phyloP scores from a whole-genome alignment of 2,888 invertebrate genomes.

The Eumerus sabulonum region DNA sequence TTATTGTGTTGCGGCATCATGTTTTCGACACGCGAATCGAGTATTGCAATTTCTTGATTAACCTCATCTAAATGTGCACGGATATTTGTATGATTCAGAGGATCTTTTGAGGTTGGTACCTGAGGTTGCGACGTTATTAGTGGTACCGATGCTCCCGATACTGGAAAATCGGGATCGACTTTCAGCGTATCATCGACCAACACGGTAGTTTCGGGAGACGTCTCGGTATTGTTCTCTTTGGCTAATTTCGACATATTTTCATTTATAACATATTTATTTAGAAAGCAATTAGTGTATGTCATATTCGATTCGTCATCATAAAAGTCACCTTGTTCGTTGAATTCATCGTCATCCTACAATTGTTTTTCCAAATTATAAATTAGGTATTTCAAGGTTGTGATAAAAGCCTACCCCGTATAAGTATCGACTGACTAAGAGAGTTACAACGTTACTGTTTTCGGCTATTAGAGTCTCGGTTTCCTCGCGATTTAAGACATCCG shows the following conservation, averaged over 20 bases:
- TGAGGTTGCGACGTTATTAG: conserved; percentile 15
- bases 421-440: conserved; percentile 82
- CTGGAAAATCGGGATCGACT: too few species aligned
- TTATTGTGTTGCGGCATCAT: conserved; percentile 76
- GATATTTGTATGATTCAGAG: conserved; percentile 73
- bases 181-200: too few species aligned
- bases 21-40: conserved; percentile 82
- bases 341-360: conserved; percentile 74
- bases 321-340: conserved; percentile 72
- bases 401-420: conserved; percentile 80
- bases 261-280: conserved; percentile 73
- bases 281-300: conserved; percentile 73
- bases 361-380: too few species aligned
- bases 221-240: conserved; percentile 6
- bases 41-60: conserved; percentile 80
- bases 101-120: conserved; percentile 69
- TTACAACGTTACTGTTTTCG: conserved; percentile 81
- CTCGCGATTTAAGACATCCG: conserved; percentile 82
- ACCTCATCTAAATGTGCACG: conserved; percentile 77
- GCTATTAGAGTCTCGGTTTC: conserved; percentile 83
- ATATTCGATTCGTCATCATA: conserved; percentile 72
- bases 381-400: too few species aligned
- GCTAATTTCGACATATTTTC: conserved; percentile 69
- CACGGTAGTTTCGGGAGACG: conserved; percentile 71
- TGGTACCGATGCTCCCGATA: background rate